phyloP scores from a whole-genome alignment of 2,888 invertebrate species.

The Lapara coniferarum region DNA sequence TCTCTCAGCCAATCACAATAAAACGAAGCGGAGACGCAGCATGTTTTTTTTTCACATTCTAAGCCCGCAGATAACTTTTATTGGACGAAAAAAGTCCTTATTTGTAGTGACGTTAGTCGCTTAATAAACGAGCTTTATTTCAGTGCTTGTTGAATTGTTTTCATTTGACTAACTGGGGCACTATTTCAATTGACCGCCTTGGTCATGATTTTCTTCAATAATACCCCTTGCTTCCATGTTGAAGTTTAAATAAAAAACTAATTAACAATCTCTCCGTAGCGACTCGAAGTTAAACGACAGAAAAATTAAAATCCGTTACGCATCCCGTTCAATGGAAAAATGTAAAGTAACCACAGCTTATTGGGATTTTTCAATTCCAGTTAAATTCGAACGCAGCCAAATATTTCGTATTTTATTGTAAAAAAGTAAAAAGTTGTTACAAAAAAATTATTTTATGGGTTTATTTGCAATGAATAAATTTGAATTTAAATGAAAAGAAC shows the following conservation, averaged over 20 bases:
- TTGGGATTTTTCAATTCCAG: no score
- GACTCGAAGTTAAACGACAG: constrained; percentile 56
- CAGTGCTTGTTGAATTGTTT: constrained; percentile 40
- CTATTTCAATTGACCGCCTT: constrained; percentile 52
- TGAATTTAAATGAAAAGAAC: no score
- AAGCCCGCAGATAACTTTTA: not conserved
- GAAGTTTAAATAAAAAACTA: constrained; percentile 67
- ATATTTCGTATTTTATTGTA: no score
- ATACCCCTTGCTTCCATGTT: constrained; percentile 46
- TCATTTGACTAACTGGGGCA: constrained; percentile 45
- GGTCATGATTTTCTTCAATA: constrained; percentile 46
- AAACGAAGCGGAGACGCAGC: no score
- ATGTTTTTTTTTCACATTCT: no score
- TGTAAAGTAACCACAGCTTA: not conserved
- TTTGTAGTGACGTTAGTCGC: constrained; percentile 18
- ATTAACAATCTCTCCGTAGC: constrained; percentile 61
- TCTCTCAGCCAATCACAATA: no score
- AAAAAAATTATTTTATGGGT: no score
- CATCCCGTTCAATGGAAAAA: constrained; percentile 27
- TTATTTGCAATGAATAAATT: no score
- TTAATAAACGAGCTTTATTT: constrained; percentile 29
- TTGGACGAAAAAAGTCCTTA: not conserved
- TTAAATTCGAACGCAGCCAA: no score
- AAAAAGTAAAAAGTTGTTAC: no score
- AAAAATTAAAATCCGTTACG: constrained; percentile 52